Base-by-base conservation (phyloP, 2,888 invertebrate genomes). In the Quadroppia sp. region DNA sequence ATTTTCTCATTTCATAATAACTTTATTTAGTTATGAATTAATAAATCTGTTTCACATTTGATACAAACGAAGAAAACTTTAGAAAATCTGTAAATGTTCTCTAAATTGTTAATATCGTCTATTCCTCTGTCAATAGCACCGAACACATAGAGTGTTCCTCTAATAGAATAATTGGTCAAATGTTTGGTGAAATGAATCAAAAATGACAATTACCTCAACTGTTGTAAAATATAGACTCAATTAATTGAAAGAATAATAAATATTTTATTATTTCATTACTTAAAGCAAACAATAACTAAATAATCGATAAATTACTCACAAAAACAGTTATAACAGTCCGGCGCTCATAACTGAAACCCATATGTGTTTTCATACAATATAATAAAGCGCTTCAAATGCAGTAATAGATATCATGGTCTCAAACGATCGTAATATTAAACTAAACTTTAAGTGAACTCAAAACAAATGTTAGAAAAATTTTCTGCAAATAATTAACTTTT, bases 281-380 rank as follows among this genome's bases (percentile, higher is more conserved):
- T 53, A 13, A 28, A 28, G 7, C 28, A 59, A 59, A 17, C 11
- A n/a, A 28, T 59, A 28, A 59, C 7, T 30, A 30, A 59, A 59
- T 59, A 59, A 59, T 59, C 59, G 32, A 59, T 59, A 59, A 59
- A 59, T 59, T 30, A 59, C 59, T 59, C 59, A 59, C 59, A 32
- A n/a, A 32, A 30, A 32, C 28, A 3, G 53, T 23, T 25, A 23
- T 48, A 9, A 56, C 28, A 3, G 13, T 42, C 15, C 7, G 13
- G 25, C 15, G 48, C 28, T 28, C 56, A 59, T 32, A 59, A 59
- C 30, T n/a, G 15, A 7, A 17, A 32, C 13, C 11, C 59, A 30
- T 30, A 59, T 59, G 59, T 59, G 59, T 59, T 59, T 59, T 28
- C 56, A 28, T 28, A 28, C 7, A 32, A 32, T 30, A 48, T 48